Base-by-base conservation (phyloP, 2,888 invertebrate species). In the Stenoptilia bipunctidactyla region DNA sequence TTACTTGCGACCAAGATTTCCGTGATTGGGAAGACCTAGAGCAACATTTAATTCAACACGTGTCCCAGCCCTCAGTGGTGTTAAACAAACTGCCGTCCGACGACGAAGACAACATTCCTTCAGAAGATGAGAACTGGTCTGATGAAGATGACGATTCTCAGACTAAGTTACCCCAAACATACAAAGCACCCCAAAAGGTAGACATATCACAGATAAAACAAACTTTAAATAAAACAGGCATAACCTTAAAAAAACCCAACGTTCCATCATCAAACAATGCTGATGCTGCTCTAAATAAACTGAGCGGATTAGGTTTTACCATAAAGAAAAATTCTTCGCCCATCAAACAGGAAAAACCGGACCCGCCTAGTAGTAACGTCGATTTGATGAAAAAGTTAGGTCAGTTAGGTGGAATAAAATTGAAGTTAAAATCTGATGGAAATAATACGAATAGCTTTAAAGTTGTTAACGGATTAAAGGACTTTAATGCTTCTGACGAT, bases 1-100 rank as follows among this genome's bases (percentile, higher is more conserved):
- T 63, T 49, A 86, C 86, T 27, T 88, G 88, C 53, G 66, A 82
- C 49, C 62, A 79, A 42, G 77, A 82, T 41, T 88, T 83, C 55
- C 60, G 58, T 9, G 59, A 67, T 47, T 79, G 77, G 66, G 65
- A 68, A 34, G 77, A 74, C 12, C 56, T 87, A 44, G 72, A 86
- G 49, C 67, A 70, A 10, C 88, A 88, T 58, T 66, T 88, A 9
- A 67, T 86, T 25, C 73, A 77, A 39, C 88, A 88, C 72, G 85
- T 88, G 35, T 84, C 82, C 5, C 72, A 86, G 52, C 88, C 88
- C 35, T 66, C 61, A 1, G 66, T 88, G 41, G 60, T 77, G 34
- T 49, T 87, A 46, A 69, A 77, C 51, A 80, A 73, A 54, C 72
- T 85, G 60, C 82, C 83, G 47, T 86, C 87, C 59, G 69, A 87